These are phyloP conservation scores for Lates calcarifer DNA, from an alignment of 2,113 vertebrate species.

Conservation along the genomic window DNA sequence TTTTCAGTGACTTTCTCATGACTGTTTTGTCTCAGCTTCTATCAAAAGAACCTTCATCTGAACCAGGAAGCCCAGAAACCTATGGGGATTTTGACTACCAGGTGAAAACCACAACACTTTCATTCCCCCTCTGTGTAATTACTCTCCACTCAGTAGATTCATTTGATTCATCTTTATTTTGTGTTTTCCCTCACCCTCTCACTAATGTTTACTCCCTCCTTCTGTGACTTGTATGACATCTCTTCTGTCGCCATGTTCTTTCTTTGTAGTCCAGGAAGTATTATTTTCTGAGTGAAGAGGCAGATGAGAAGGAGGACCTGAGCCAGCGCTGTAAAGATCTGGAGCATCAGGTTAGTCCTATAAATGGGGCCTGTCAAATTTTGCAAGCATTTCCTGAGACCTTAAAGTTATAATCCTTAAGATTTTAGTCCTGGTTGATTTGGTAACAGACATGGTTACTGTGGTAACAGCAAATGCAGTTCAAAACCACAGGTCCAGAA, in stretches of 20 bases:
- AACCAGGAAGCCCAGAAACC: constrained; percentile 85
- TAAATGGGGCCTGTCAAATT: neutral
- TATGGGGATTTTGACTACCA: constrained; percentile 92
- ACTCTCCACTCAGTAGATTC: neutral
- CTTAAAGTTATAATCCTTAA: neutral
- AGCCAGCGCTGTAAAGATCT: constrained; percentile 87
- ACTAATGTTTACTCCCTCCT: constrained; percentile 6
- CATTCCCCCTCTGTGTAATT: neutral
- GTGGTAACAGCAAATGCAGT: neutral
- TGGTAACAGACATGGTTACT: neutral
- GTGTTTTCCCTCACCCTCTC: constrained; percentile 15
- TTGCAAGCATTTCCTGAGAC: neutral
- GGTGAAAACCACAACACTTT: constrained; percentile 76
- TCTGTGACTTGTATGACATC: constrained; percentile 10
- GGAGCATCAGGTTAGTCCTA: constrained; percentile 88
- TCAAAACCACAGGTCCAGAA: neutral
- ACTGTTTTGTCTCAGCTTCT: constrained; percentile 83
- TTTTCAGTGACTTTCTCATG: neutral
- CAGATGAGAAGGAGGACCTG: constrained; percentile 84
- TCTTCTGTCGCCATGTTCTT: constrained; percentile 24
- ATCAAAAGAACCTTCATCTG: constrained; percentile 85
- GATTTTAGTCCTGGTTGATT: neutral
- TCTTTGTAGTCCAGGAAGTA: constrained; percentile 90
- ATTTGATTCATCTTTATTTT: constrained; percentile 22
- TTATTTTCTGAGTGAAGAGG: constrained; percentile 92